Evolutionary conservation across 2,797 vertebrate species (phyloP).

Genomic region (Nannoperca australis): DNA sequence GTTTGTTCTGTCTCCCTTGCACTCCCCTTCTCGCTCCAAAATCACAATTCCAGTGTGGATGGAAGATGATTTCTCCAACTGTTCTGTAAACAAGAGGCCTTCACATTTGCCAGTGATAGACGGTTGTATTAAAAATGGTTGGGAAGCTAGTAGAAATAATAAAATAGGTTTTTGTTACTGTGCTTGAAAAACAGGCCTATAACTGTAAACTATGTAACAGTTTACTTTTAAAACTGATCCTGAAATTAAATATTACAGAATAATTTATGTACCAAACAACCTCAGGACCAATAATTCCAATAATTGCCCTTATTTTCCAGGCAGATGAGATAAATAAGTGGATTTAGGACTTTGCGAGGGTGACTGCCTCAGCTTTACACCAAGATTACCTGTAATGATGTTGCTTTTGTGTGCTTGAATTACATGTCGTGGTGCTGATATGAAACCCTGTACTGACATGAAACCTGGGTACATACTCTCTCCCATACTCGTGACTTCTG

Average conservation of each 20-base stretch:
- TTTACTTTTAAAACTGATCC: slow-evolving; percentile 19
- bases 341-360: slow-evolving; percentile 15
- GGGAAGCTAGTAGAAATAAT: not conserved
- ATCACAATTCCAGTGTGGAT: slow-evolving; percentile 10
- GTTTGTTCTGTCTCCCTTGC: not conserved
- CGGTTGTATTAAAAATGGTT: slow-evolving; percentile 8
- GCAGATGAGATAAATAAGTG: slow-evolving; percentile 26
- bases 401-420: slow-evolving; percentile 66
- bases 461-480: slow-evolving; percentile 20
- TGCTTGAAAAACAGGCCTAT: slow-evolving; percentile 16
- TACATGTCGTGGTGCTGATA: slow-evolving; percentile 60
- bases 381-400: slow-evolving; percentile 73
- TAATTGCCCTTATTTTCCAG: slow-evolving; percentile 53
- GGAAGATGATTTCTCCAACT: slow-evolving; percentile 17
- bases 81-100: slow-evolving; percentile 12
- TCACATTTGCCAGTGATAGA: not conserved
- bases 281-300: slow-evolving; percentile 40
- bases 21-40: not conserved
- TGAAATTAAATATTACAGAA: slow-evolving; percentile 8
- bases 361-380: slow-evolving; percentile 18
- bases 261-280: slow-evolving; percentile 43
- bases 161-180: not conserved
- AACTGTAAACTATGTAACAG: slow-evolving; percentile 8
- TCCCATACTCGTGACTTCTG: slow-evolving; percentile 67
- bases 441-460: slow-evolving; percentile 55